These are phyloP conservation scores for Gasteruption jaculator DNA, from an alignment of 2,888 invertebrate species.

Conservation along the genomic window DNA sequence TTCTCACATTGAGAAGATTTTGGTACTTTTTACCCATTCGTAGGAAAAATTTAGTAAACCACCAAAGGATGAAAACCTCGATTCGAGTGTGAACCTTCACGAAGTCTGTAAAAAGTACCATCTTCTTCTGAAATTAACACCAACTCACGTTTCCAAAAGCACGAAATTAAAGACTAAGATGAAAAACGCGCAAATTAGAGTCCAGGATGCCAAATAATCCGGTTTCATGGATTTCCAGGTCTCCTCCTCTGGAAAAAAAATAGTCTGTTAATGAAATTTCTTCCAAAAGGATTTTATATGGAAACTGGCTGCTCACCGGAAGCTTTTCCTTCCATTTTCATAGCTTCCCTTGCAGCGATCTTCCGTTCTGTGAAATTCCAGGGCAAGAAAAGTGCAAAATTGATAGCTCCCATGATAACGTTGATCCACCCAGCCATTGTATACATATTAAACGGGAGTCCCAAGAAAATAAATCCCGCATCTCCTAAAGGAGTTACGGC, in stretches of 20 bases:
- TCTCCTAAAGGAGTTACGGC: slow-evolving; percentile 74
- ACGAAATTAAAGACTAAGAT: slow-evolving; percentile 85
- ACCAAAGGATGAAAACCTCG: too few species aligned
- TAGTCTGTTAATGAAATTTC: slow-evolving; percentile 10
- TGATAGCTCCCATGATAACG: slow-evolving; percentile 67
- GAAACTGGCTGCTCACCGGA: slow-evolving; percentile 51
- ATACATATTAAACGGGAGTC: slow-evolving; percentile 76
- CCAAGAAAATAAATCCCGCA: slow-evolving; percentile 58
- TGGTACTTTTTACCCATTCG: too few species aligned
- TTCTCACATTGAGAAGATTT: too few species aligned
- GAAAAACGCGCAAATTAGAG: slow-evolving; percentile 75
- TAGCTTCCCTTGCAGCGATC: slow-evolving; percentile 76
- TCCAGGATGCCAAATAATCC: slow-evolving; percentile 73
- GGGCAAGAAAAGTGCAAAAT: slow-evolving; percentile 72
- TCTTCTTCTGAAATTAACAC: too few species aligned
- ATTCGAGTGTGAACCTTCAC: too few species aligned
- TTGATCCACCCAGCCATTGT: slow-evolving; percentile 85
- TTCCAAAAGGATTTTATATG: slow-evolving; percentile 8
- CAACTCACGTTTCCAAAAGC: slow-evolving; percentile 74
- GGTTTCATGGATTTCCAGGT: slow-evolving; percentile 69
- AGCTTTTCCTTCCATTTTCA: slow-evolving; percentile 67
- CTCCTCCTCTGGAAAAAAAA: slow-evolving; percentile 61
- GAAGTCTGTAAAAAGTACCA: too few species aligned
- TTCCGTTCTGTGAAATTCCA: slow-evolving; percentile 70
- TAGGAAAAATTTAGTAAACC: too few species aligned